These are phyloP conservation scores for Vombatus ursinus DNA, from an alignment of 2,113 vertebrate species.

Conservation along the genomic window DNA sequence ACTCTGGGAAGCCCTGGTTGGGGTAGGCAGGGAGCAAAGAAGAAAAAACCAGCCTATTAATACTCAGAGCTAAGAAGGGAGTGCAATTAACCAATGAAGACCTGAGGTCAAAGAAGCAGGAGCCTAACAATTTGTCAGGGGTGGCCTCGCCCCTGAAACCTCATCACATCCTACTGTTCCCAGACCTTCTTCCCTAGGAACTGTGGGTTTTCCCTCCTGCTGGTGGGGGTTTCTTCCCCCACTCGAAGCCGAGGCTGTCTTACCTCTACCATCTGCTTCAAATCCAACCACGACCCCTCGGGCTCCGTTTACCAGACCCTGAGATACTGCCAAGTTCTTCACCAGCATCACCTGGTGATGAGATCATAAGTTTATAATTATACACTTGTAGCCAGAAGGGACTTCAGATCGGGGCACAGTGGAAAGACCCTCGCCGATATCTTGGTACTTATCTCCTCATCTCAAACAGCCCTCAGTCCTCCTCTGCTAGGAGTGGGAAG, in stretches of 20 bases:
- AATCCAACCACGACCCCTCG: conserved; percentile 93
- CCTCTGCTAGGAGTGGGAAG: neutral
- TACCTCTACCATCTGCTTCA: conserved; percentile 89
- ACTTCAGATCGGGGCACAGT: too few relatives aligned
- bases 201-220: neutral
- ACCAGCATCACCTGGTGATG: conserved; percentile 94
- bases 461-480: neutral
- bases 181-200: neutral
- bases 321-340: conserved; percentile 94
- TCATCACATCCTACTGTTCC: neutral
- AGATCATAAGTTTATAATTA: neutral
- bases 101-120: neutral
- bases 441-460: neutral
- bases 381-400: too few relatives aligned
- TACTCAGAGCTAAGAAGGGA: conserved; percentile 1
- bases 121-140: neutral
- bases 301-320: conserved; percentile 95
- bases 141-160: neutral
- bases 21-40: neutral
- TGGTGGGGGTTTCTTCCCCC: neutral
- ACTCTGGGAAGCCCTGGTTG: conserved; percentile 91
- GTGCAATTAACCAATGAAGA: neutral
- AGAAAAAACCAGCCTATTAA: neutral
- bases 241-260: conserved; percentile 8
- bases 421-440: neutral